Percentiles rank a stretch among this genome's conserved stretches.
These are phyloP conservation scores for Takifugu ocellatus DNA, from an alignment of 2,797 vertebrate genomes.

Conservation along the genomic window DNA sequence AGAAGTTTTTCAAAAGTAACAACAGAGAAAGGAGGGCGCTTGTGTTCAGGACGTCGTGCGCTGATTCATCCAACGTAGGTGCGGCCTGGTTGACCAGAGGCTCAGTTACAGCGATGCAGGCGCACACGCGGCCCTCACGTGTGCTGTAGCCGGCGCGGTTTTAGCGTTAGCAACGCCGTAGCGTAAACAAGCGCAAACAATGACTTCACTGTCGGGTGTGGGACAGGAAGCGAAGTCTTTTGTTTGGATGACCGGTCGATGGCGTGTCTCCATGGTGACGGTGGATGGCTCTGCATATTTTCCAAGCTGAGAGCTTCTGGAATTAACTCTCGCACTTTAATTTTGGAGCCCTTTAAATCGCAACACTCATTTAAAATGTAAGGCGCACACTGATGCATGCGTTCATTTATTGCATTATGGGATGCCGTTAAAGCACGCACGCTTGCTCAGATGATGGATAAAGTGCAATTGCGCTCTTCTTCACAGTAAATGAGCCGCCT, in stretches of 20 bases:
- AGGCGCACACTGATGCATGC: too few species aligned
- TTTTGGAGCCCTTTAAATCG: too few species aligned
- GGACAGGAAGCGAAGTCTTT: slow-evolving; percentile 43
- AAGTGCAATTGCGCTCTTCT: neutral
- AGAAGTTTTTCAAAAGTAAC: too few species aligned
- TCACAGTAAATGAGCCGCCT: neutral
- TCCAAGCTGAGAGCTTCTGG: too few species aligned
- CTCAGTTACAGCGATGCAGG: neutral
- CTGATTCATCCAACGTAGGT: too few species aligned
- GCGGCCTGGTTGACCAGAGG: too few species aligned
- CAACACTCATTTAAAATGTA: too few species aligned
- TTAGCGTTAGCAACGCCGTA: slow-evolving; percentile 25
- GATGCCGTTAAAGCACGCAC: neutral
- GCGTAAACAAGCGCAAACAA: slow-evolving; percentile 45
- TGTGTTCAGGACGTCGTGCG: too few species aligned
- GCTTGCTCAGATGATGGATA: too few species aligned
- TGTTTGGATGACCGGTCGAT: slow-evolving; percentile 61
- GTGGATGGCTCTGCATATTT: slow-evolving; percentile 23
- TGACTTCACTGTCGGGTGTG: slow-evolving; percentile 50
- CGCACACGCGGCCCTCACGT: neutral
- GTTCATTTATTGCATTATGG: too few species aligned
- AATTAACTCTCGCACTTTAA: too few species aligned
- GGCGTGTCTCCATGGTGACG: slow-evolving; percentile 47
- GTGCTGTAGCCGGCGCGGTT: slow-evolving; percentile 1
- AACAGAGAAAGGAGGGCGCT: too few species aligned